Evolutionary conservation across 2,888 invertebrate species (phyloP).

Genomic region (Apodemia hepburni): DNA sequence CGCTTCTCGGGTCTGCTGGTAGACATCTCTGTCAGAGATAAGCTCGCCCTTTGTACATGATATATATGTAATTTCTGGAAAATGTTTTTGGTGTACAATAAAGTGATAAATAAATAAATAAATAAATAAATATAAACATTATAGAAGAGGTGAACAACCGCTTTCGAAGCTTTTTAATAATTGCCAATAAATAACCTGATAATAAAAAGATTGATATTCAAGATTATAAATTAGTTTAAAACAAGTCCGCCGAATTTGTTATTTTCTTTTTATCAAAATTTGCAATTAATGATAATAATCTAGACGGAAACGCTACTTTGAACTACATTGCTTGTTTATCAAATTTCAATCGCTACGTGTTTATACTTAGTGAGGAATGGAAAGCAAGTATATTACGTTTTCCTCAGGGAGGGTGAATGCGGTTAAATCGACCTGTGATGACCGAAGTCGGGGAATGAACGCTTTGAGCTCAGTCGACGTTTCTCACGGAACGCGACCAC

Average conservation of each 20-base stretch:
- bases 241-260: not conserved
- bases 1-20: no score
- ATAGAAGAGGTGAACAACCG: not conserved
- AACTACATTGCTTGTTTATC: not conserved
- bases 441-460: constrained; percentile 62
- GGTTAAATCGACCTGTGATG: constrained; percentile 38
- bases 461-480: constrained; percentile 55
- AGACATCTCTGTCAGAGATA: no score
- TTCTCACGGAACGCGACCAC: constrained; percentile 55
- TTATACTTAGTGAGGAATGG: constrained; percentile 13
- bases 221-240: not conserved
- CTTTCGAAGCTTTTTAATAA: not conserved
- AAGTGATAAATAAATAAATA: no score
- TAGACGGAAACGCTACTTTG: not conserved
- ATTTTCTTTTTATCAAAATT: not conserved
- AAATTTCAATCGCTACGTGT: not conserved
- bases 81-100: no score
- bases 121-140: no score
- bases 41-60: no score
- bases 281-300: not conserved
- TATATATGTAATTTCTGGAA: no score
- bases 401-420: not conserved
- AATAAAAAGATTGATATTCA: not conserved
- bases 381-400: constrained; percentile 1
- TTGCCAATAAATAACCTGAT: not conserved